Conservation (phyloP, 2,888 invertebrate genomes). For the Eupithecia pulchellata region DNA sequence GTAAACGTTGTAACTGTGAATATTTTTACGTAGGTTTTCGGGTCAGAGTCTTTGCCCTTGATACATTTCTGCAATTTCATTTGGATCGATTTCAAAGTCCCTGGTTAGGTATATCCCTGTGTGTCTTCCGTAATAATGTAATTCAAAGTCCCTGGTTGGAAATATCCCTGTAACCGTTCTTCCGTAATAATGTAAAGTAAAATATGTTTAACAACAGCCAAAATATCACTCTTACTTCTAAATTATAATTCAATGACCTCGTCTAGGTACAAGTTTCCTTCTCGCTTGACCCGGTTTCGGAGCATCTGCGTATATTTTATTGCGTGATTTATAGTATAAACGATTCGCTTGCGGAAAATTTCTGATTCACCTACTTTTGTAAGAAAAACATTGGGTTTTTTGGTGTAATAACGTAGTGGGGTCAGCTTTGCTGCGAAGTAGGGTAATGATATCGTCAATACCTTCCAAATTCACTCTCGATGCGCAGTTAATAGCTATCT, state of each 20-base stretch:
- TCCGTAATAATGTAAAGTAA: not conserved
- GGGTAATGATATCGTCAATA: not conserved
- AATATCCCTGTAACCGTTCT: not conserved
- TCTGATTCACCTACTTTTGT: constrained; percentile 48
- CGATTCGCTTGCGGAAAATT: constrained; percentile 50
- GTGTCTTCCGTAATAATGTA: not conserved
- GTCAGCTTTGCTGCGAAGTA: not conserved
- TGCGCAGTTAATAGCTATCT: not conserved
- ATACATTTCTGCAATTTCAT: not conserved
- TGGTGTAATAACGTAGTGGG: not conserved
- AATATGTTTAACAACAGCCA: not conserved
- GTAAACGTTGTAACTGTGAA: not conserved
- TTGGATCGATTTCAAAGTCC: not conserved
- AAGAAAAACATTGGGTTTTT: constrained; percentile 3
- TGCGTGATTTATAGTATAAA: constrained; percentile 51
- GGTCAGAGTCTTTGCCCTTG: no score
- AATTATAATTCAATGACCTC: constrained; percentile 49
- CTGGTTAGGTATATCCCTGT: not conserved
- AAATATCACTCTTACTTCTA: not conserved
- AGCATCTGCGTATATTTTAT: constrained; percentile 56
- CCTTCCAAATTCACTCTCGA: not conserved
- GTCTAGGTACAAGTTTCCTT: constrained; percentile 56
- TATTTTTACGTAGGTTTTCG: not conserved
- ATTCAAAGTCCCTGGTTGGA: not conserved
- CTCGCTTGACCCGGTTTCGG: constrained; percentile 58